phyloP scores from a whole-genome alignment of 92 coral and sea anemone species.

The Ricordea florida region DNA sequence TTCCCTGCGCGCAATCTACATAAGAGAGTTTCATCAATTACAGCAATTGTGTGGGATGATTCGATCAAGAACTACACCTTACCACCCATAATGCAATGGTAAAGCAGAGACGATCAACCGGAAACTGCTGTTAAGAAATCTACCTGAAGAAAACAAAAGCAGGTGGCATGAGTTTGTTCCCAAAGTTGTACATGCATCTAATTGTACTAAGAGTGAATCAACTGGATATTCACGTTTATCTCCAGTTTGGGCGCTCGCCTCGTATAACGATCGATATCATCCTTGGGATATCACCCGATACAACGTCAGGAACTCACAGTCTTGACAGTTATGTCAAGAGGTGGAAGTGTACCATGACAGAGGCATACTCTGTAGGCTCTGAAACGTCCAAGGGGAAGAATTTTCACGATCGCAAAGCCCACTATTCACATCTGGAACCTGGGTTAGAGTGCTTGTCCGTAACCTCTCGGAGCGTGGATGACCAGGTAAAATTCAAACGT shows the following conservation, averaged over 20 bases:
- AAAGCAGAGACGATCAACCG: constrained; percentile 12
- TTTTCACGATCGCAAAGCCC: constrained; percentile 12
- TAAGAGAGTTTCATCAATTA: constrained; percentile 7
- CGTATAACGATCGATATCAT: constrained; percentile 22
- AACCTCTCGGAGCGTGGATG: constrained; percentile 2
- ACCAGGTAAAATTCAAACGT: neutral
- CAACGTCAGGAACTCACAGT: neutral
- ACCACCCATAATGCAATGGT: constrained; percentile 34
- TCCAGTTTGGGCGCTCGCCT: constrained; percentile 34
- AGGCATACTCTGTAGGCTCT: constrained; percentile 7
- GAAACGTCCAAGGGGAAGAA: constrained; percentile 15
- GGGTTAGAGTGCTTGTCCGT: constrained; percentile 18
- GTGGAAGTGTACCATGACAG: constrained; percentile 30
- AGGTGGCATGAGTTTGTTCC: neutral
- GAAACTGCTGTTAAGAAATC: neutral
- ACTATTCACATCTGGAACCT: constrained; percentile 14
- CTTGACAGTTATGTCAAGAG: constrained; percentile 3
- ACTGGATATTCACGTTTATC: constrained; percentile 39
- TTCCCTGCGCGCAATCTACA: constrained; percentile 12
- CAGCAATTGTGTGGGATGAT: constrained; percentile 16
- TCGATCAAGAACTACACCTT: constrained; percentile 11
- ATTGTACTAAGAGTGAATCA: neutral
- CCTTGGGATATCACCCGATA: neutral
- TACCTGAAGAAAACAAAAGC: constrained; percentile 4
- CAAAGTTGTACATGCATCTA: constrained; percentile 9